Percentiles rank a stretch among this genome's conserved stretches.
Evolutionary conservation across 2,113 vertebrate genomes (phyloP).

Genomic region (Psephotus haematonotus): DNA sequence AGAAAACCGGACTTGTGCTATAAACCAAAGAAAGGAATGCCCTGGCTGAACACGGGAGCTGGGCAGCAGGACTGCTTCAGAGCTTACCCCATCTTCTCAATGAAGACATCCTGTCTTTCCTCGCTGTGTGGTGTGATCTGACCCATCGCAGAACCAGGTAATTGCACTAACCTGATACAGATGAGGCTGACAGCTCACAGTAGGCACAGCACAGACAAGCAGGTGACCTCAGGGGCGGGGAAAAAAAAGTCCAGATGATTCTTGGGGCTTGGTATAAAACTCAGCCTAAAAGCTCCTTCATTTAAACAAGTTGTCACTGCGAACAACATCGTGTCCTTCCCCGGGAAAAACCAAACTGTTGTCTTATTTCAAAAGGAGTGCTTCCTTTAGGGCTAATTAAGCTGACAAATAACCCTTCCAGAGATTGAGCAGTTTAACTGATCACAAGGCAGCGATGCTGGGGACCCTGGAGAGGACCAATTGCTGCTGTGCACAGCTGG

Average conservation of each 20-base stretch:
- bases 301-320: slow-evolving; percentile 50
- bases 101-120: neutral
- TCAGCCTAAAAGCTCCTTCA: slow-evolving; percentile 18
- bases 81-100: neutral
- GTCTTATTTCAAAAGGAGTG: slow-evolving; percentile 61
- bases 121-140: neutral
- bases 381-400: slow-evolving; percentile 76
- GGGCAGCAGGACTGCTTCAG: neutral
- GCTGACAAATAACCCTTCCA: slow-evolving; percentile 58
- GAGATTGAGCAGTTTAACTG: slow-evolving; percentile 30
- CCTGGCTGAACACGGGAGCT: neutral
- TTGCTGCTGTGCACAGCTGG: slow-evolving; percentile 28
- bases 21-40: rapidly evolving
- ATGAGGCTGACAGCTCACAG: neutral
- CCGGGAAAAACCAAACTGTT: slow-evolving; percentile 47
- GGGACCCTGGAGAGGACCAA: neutral
- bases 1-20: neutral
- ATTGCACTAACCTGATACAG: neutral
- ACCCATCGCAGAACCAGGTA: neutral
- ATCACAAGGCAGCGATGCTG: neutral
- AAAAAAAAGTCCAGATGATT: neutral
- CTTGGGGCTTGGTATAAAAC: neutral
- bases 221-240: neutral
- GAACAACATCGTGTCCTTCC: slow-evolving; percentile 55
- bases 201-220: neutral